Percentiles rank a stretch among this genome's conserved stretches.
Evolutionary conservation across 1,140 invertebrate genomes (phyloP).

Genomic region (Trachymyrmex cornetzi): DNA sequence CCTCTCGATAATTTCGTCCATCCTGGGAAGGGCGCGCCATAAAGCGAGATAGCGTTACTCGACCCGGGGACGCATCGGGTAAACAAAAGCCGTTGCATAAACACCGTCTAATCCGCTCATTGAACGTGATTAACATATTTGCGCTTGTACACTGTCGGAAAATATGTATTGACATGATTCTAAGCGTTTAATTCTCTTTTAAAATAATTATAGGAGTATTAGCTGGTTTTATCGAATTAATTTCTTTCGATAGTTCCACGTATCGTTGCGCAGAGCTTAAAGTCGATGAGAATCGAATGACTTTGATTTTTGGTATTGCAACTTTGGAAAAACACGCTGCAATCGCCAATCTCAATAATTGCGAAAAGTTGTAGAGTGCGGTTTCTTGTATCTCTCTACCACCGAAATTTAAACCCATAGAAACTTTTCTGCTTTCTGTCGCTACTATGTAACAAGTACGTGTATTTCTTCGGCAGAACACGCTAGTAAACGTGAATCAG

Average conservation of each 20-base stretch:
- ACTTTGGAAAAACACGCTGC: neutral
- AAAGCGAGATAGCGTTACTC: neutral
- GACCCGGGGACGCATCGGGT: neutral
- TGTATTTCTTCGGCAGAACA: constrained; percentile 32
- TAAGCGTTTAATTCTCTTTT: neutral
- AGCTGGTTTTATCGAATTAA: neutral
- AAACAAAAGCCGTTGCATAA: constrained; percentile 17
- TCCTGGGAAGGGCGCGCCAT: neutral
- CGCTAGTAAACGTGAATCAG: constrained; percentile 39
- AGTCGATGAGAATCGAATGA: neutral
- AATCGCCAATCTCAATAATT: neutral
- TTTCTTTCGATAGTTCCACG: neutral
- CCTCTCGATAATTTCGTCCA: neutral
- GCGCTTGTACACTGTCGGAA: neutral
- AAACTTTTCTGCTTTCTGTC: neutral
- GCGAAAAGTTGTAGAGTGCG: neutral
- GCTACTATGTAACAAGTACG: neutral
- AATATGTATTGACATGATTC: neutral
- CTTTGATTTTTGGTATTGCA: neutral
- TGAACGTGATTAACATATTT: constrained; percentile 36
- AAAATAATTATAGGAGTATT: neutral
- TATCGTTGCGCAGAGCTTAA: neutral
- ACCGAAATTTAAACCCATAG: neutral
- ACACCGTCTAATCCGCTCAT: constrained; percentile 30
- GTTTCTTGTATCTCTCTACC: neutral